Conservation (phyloP, 2,113 vertebrate genomes). For the Junco hyemalis region DNA sequence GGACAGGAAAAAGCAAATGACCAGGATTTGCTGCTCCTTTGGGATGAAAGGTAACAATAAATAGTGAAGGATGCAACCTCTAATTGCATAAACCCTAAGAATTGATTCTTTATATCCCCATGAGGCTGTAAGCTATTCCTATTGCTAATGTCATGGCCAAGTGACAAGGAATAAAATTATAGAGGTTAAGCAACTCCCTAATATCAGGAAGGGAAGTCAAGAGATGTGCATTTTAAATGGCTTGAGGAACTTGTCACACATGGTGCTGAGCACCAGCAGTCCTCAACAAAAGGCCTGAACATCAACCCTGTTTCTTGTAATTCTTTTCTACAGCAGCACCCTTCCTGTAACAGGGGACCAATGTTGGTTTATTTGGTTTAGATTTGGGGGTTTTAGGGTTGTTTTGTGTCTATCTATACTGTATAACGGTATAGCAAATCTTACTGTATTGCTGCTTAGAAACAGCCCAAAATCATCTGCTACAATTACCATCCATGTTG, state of each 20-base stretch:
- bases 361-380: background rate
- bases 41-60: background rate
- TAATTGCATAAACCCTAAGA: background rate
- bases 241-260: rapidly evolving
- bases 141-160: background rate
- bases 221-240: background rate
- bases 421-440: background rate
- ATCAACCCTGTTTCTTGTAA: background rate
- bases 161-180: background rate
- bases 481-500: background rate
- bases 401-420: background rate
- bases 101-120: background rate
- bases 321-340: background rate
- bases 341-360: background rate
- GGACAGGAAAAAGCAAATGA: background rate
- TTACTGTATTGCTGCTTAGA: background rate
- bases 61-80: background rate
- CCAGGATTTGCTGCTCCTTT: background rate
- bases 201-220: background rate
- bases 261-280: background rate
- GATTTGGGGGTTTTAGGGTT: background rate
- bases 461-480: background rate
- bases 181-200: background rate
- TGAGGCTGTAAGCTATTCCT: background rate
- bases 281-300: background rate